Evolutionary conservation across 2,797 vertebrate species (phyloP), one percentile per base, ranked within the genome.

Genomic region (Neosilurus mollespiculum): DNA sequence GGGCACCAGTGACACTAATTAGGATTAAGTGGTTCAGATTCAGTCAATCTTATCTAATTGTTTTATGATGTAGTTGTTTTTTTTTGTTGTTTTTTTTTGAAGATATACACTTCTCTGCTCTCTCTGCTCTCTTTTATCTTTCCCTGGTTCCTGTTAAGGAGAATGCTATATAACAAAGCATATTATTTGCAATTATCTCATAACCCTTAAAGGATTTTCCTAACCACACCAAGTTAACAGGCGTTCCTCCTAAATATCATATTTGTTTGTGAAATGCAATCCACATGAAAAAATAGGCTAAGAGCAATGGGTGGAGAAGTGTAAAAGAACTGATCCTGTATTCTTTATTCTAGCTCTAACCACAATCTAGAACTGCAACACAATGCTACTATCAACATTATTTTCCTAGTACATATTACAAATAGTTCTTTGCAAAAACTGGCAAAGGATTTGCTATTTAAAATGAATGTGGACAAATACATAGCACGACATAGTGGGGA

Each of bases 181-280:
- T 85, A 87, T 83, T 88, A 86, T 69, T 67, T 88, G 70, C 87
- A 91, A 91, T 92, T 89, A 91, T 87, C 87, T 89, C 73, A 83
- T 85, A 71, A 72, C 83, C 87, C 89, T 86, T 83, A 77, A 80
- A 79, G 11, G 78, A 62, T 87, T 89, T 88, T 79, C 83, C 84
- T 56, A 20, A 18, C 62, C 4, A 18, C 54, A 1, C 9, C 3
- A 10, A 37, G 54, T 76, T 58, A 54, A 76, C 71, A 73, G 51
- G 30, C 10, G 18, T n/a, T 59, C 69, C 73, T 78, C 37, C 75
- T 86, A 75, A 85, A 75, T 65, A 64, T 82, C 83, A 85, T 73
- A n/a, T 79, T 7, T 64, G 85, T 69, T 86, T 86, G 84, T 66
- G 70, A 89, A 87, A 75, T 53, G 85, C 61, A 16, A 2, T 9